Conservation (phyloP, 2,888 invertebrate species). For the Epistrophe grossulariae region DNA sequence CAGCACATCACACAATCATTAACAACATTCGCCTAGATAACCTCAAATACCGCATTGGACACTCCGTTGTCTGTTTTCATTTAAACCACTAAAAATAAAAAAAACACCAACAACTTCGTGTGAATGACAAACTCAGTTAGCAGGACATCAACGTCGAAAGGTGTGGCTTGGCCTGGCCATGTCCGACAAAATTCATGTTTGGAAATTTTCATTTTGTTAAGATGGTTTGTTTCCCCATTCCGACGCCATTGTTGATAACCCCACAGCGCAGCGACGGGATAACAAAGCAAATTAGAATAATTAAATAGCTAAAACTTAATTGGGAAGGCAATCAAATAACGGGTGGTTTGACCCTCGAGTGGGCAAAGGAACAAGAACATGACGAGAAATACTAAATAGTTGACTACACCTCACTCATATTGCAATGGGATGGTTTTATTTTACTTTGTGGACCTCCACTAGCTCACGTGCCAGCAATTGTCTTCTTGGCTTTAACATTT, state of each 20-base stretch:
- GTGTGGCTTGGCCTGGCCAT: conserved; percentile 64
- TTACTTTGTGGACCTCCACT: not conserved
- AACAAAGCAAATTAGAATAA: conserved; percentile 80
- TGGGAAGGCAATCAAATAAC: conserved; percentile 77
- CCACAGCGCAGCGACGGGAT: conserved; percentile 6
- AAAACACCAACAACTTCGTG: conserved; percentile 50
- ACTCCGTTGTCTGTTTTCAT: conserved; percentile 26
- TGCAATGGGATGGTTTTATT: conserved; percentile 32
- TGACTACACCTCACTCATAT: conserved; percentile 50
- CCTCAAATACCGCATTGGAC: conserved; percentile 63
- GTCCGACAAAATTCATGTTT: conserved; percentile 72
- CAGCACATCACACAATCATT: conserved; percentile 65
- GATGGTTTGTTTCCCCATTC: conserved; percentile 47
- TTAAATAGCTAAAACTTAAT: conserved; percentile 82
- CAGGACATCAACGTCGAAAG: conserved; percentile 57
- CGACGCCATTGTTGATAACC: conserved; percentile 55
- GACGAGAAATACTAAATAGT: too few relatives aligned
- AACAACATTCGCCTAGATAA: conserved; percentile 71
- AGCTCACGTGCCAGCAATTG: conserved; percentile 68
- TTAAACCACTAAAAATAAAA: conserved; percentile 43
- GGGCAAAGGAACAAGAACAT: not conserved
- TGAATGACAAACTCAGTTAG: conserved; percentile 74
- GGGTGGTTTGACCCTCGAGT: conserved; percentile 16
- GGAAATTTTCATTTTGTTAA: conserved; percentile 60
- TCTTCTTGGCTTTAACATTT: conserved; percentile 55